Conservation (phyloP, 2,888 invertebrate species). For the Dasypogon diadema region DNA sequence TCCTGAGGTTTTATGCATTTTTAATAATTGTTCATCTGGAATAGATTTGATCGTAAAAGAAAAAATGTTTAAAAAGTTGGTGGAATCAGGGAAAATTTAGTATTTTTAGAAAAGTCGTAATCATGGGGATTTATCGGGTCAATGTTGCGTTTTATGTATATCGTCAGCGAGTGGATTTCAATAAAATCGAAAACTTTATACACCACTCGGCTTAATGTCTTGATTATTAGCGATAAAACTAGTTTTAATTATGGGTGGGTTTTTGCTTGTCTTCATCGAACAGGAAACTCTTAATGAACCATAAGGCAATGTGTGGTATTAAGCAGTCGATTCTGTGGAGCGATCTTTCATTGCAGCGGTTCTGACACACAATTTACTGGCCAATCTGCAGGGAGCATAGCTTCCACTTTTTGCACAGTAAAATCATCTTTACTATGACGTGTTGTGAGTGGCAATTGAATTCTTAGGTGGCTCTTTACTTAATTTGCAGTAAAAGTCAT, state of each 20-base stretch:
- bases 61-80: constrained; percentile 40
- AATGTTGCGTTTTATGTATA: constrained; percentile 53
- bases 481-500: constrained; percentile 1
- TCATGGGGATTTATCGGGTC: constrained; percentile 51
- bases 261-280: constrained; percentile 40
- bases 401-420: constrained; percentile 22
- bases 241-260: constrained; percentile 49
- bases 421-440: constrained; percentile 38
- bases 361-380: no score
- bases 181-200: constrained; percentile 48
- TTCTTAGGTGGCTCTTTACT: constrained; percentile 27
- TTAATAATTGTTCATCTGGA: constrained; percentile 39
- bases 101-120: constrained; percentile 49
- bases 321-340: background rate
- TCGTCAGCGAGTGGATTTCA: constrained; percentile 45
- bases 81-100: constrained; percentile 11
- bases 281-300: constrained; percentile 51
- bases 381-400: background rate
- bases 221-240: constrained; percentile 52
- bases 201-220: constrained; percentile 41
- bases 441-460: constrained; percentile 34
- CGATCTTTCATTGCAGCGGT: background rate
- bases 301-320: constrained; percentile 46
- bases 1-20: constrained; percentile 44
- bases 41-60: constrained; percentile 25